Evolutionary conservation across 1,140 invertebrate genomes (phyloP).

Genomic region (Drosophila pseudoobscura): DNA sequence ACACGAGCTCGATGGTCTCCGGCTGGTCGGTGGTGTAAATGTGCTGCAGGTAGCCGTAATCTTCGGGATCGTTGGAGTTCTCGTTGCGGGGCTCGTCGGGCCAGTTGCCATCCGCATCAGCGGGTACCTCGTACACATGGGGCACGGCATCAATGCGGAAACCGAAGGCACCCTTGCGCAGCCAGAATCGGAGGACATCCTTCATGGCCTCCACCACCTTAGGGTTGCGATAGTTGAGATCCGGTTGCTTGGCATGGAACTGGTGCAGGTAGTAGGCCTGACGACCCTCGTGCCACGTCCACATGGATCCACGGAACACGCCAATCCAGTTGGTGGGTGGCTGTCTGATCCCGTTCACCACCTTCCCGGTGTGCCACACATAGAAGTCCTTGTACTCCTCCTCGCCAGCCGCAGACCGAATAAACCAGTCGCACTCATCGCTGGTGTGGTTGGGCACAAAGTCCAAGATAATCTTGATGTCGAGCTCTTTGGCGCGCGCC

Average conservation of each 20-base stretch:
- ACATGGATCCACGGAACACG: slow-evolving; percentile 88
- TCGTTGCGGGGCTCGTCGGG: slow-evolving; percentile 85
- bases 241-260: slow-evolving; percentile 89
- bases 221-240: slow-evolving; percentile 89
- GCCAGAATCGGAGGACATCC: slow-evolving; percentile 89
- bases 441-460: slow-evolving; percentile 93
- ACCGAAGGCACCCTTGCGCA: slow-evolving; percentile 89
- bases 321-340: slow-evolving; percentile 89
- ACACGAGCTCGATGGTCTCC: slow-evolving; percentile 85
- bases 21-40: slow-evolving; percentile 86
- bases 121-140: slow-evolving; percentile 85
- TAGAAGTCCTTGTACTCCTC: slow-evolving; percentile 88
- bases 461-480: slow-evolving; percentile 91
- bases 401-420: slow-evolving; percentile 85
- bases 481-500: slow-evolving; percentile 84
- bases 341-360: slow-evolving; percentile 81
- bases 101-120: slow-evolving; percentile 84
- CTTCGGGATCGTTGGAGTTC: slow-evolving; percentile 68
- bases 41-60: slow-evolving; percentile 86
- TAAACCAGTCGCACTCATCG: slow-evolving; percentile 89
- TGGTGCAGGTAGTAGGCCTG: slow-evolving; percentile 91
- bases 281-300: slow-evolving; percentile 88
- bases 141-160: slow-evolving; percentile 89
- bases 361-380: slow-evolving; percentile 86
- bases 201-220: slow-evolving; percentile 86